Conservation (phyloP, 2,113 vertebrate genomes). For the Tichodroma muraria region DNA sequence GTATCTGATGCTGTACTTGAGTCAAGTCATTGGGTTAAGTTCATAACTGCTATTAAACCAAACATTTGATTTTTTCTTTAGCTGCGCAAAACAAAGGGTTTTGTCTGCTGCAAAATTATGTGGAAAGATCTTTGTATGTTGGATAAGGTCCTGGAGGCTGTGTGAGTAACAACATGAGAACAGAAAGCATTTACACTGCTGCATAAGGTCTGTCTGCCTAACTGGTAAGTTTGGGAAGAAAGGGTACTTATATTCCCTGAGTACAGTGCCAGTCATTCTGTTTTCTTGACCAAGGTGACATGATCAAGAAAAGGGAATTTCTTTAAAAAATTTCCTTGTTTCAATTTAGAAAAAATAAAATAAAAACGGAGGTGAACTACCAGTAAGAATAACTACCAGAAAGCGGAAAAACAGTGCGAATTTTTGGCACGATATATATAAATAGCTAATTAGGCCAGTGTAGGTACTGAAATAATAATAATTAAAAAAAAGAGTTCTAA, state of each 20-base stretch:
- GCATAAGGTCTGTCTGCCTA: not conserved
- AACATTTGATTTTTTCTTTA: not conserved
- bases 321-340: not conserved
- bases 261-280: not conserved
- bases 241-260: not conserved
- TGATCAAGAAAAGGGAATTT: not conserved
- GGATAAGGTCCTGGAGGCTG: not conserved
- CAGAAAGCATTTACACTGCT: not conserved
- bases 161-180: not conserved
- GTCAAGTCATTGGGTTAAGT: not conserved
- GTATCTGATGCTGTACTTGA: not conserved
- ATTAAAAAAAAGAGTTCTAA: not conserved
- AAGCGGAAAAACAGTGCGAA: not conserved
- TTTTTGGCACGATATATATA: not conserved
- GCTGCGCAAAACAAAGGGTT: not conserved
- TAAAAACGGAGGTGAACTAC: not conserved
- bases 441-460: not conserved
- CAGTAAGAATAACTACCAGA: not conserved
- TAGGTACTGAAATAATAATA: not conserved
- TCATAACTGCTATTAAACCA: not conserved
- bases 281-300: not conserved
- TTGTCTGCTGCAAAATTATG: not conserved
- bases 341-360: not conserved
- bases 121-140: not conserved
- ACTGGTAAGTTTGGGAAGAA: not conserved